phyloP scores from a whole-genome alignment of 2,888 invertebrate species.

The Plusia festucae region DNA sequence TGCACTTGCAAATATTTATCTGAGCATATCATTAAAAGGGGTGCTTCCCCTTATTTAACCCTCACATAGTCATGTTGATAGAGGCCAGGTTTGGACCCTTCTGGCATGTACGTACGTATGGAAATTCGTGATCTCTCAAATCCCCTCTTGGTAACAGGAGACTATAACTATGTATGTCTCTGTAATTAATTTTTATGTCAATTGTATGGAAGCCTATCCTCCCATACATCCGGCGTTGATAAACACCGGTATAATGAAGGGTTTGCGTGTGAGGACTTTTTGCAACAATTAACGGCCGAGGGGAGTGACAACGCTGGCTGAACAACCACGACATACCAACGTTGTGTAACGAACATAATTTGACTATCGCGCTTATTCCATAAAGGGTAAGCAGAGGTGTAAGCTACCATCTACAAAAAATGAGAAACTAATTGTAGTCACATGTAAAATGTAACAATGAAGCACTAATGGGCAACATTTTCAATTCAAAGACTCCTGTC shows the following conservation, averaged over 20 bases:
- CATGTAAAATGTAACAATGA: too few species aligned
- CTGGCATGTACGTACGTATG: background rate
- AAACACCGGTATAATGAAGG: slow-evolving; percentile 55
- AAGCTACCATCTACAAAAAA: background rate
- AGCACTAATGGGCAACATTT: background rate
- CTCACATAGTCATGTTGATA: background rate
- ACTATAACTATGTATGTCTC: background rate
- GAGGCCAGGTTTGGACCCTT: background rate
- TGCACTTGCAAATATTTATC: background rate
- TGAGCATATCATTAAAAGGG: background rate
- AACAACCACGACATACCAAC: slow-evolving; percentile 27
- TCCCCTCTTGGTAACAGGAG: background rate
- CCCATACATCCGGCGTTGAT: slow-evolving; percentile 25
- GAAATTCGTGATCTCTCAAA: background rate
- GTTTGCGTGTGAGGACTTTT: slow-evolving; percentile 57
- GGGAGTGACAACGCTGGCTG: slow-evolving; percentile 54
- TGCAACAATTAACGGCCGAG: slow-evolving; percentile 66
- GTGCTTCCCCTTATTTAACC: background rate
- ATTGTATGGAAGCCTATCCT: slow-evolving; percentile 13
- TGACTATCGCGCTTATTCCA: slow-evolving; percentile 9
- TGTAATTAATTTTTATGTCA: slow-evolving; percentile 4
- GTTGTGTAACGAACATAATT: slow-evolving; percentile 29
- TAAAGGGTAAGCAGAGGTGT: background rate
- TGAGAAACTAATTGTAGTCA: background rate
- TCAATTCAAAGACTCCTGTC: background rate